Percentiles rank a stretch among this genome's conserved stretches.
These are phyloP conservation scores for Drosophila pruinosa DNA, from an alignment of 1,140 invertebrate species.

Conservation along the genomic window DNA sequence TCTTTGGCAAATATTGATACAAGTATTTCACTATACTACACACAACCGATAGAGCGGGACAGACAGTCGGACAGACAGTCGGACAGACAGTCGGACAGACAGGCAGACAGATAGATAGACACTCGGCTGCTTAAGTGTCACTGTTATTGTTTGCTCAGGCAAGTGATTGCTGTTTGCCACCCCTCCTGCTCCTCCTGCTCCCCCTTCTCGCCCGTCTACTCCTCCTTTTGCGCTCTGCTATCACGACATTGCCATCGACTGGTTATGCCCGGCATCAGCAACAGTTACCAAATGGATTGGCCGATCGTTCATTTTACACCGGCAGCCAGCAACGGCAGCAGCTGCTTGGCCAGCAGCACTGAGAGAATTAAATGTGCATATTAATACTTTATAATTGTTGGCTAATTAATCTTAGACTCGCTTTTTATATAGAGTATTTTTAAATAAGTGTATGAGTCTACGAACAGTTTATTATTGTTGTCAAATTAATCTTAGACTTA, in stretches of 20 bases:
- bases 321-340: not conserved
- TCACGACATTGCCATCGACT: not conserved
- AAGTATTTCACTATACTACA: constrained; percentile 45
- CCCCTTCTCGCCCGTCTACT: not conserved
- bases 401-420: too few relatives aligned
- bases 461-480: too few relatives aligned
- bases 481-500: too few relatives aligned
- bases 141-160: constrained; percentile 66
- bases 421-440: too few relatives aligned
- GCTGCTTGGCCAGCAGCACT: not conserved
- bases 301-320: not conserved
- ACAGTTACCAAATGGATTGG: constrained; percentile 22
- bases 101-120: not conserved
- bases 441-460: too few relatives aligned
- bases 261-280: constrained; percentile 1
- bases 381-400: too few relatives aligned
- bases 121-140: constrained; percentile 60
- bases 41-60: not conserved
- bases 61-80: constrained; percentile 1
- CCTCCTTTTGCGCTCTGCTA: not conserved
- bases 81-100: constrained; percentile 7
- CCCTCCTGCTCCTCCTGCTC: too few relatives aligned
- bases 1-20: constrained; percentile 68
- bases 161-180: constrained; percentile 71
- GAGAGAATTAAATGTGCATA: not conserved